phyloP scores from a whole-genome alignment of 2,113 vertebrate species.

The Ptilonorhynchus violaceus region DNA sequence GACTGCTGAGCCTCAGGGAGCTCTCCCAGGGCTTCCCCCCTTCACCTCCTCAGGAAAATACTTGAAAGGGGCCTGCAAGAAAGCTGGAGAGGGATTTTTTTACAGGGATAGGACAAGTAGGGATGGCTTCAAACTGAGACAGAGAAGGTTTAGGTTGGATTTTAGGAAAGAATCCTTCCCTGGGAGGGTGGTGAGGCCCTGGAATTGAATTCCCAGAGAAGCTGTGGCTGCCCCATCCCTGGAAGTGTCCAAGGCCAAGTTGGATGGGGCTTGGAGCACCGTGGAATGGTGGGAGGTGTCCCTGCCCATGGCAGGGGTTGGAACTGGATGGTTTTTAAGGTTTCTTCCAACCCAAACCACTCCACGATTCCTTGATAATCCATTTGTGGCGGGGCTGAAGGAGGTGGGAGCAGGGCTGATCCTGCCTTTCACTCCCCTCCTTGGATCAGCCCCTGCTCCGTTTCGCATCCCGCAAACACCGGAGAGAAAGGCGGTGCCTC shows the following conservation, averaged over 20 bases:
- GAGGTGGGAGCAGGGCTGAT: not conserved
- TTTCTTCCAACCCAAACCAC: not conserved
- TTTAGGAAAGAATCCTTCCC: not conserved
- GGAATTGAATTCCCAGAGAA: not conserved
- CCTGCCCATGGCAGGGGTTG: not conserved
- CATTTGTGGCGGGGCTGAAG: not conserved
- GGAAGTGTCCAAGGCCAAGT: rapidly evolving
- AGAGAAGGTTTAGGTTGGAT: not conserved
- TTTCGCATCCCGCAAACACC: not conserved
- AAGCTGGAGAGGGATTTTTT: not conserved
- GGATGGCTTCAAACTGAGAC: not conserved
- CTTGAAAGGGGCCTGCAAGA: not conserved
- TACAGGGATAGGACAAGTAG: not conserved
- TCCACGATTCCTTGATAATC: not conserved
- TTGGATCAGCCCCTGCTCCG: not conserved
- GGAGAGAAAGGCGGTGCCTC: not conserved
- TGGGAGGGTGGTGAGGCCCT: not conserved
- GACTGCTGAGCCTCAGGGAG: not conserved
- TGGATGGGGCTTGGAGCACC: rapidly evolving
- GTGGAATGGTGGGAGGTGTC: not conserved
- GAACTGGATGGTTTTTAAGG: not conserved
- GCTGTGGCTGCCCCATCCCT: not conserved
- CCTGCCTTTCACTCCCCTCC: not conserved
- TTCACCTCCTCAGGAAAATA: not conserved
- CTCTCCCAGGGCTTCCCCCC: not conserved